A percentile compares a stretch with the other conserved stretches of the same genome.
Evolutionary conservation across 2,113 vertebrate genomes (phyloP).

Genomic region (Ceuthmochares aereus): DNA sequence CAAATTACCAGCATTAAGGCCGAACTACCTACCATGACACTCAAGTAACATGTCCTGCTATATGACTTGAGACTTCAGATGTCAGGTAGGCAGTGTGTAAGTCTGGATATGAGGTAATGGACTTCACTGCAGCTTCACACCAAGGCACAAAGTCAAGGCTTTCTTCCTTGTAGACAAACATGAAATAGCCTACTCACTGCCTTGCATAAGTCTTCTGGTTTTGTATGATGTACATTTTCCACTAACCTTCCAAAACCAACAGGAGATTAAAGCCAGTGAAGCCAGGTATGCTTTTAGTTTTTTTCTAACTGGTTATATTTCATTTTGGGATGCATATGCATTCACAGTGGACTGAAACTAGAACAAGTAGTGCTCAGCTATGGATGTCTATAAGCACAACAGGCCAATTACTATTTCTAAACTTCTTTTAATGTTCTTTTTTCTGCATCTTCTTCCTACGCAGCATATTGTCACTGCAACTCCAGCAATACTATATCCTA

Average conservation of each 20-base stretch:
- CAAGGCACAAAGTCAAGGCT: neutral
- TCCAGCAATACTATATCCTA: neutral
- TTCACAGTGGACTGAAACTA: neutral
- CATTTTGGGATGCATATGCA: accelerated
- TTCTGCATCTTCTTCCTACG: neutral
- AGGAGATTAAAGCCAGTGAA: neutral
- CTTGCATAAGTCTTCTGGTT: neutral
- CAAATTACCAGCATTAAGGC: neutral
- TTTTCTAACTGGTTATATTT: neutral
- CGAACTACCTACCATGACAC: neutral
- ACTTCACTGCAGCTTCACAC: neutral
- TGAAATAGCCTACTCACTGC: neutral
- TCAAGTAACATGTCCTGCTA: neutral
- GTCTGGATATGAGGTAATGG: neutral
- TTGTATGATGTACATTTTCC: neutral
- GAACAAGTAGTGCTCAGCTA: neutral
- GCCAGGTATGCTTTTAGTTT: neutral
- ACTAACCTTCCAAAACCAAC: neutral
- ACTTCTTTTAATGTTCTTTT: neutral
- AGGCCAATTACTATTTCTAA: neutral
- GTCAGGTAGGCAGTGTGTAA: neutral
- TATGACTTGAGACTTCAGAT: neutral
- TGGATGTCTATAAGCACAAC: neutral
- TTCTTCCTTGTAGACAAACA: neutral
- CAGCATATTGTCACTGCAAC: neutral